phyloP scores from a whole-genome alignment of 2,113 vertebrate species.

The Hippocampus guttulatus region DNA sequence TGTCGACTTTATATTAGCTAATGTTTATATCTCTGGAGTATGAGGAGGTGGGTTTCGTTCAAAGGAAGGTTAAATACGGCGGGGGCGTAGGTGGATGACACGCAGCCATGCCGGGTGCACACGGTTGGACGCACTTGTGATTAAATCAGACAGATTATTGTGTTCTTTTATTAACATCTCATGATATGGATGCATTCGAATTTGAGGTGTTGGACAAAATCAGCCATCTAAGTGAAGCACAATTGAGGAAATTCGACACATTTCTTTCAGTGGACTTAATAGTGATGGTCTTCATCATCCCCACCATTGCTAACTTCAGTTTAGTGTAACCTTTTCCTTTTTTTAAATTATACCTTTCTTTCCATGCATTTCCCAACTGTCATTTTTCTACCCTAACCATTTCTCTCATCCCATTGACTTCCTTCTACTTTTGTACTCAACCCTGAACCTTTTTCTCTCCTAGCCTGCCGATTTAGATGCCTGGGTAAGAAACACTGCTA shows the following conservation, averaged over 20 bases:
- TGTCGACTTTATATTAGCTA: not conserved
- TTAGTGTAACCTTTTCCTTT: not conserved
- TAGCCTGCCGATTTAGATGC: conserved; percentile 80
- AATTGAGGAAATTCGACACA: too few relatives aligned
- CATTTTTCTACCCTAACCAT: not conserved
- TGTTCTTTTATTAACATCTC: not conserved
- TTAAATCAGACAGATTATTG: not conserved
- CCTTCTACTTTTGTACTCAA: conserved; percentile 33
- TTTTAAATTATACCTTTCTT: conserved; percentile 11
- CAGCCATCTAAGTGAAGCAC: too few relatives aligned
- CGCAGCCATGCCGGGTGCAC: conserved; percentile 1
- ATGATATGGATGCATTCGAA: not conserved
- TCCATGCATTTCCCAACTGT: not conserved
- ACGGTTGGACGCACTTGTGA: not conserved
- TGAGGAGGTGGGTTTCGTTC: not conserved
- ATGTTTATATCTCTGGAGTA: not conserved
- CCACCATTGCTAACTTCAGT: not conserved
- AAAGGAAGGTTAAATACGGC: not conserved
- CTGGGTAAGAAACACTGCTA: conserved; percentile 74
- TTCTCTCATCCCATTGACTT: conserved; percentile 1
- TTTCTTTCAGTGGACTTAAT: too few relatives aligned
- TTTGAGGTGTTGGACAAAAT: not conserved
- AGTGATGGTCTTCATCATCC: too few relatives aligned
- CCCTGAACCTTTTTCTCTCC: conserved; percentile 53
- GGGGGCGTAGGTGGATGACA: conserved; percentile 1